Percentiles rank a stretch among this genome's conserved stretches.
phyloP scores from a whole-genome alignment of 1,140 invertebrate species.

The Apis mellifera region DNA sequence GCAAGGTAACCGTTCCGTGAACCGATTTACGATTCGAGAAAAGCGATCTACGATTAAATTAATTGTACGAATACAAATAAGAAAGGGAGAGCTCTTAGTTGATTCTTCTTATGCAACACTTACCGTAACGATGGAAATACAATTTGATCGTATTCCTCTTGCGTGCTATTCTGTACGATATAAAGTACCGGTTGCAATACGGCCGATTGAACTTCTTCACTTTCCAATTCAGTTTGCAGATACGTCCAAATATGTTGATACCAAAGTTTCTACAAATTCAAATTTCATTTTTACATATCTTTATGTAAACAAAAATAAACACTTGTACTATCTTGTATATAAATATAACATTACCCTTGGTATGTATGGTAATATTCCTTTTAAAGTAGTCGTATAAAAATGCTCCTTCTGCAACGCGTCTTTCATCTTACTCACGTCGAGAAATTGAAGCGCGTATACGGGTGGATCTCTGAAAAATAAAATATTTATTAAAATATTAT shows the following conservation, averaged over 20 bases:
- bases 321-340: not conserved
- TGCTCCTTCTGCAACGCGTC: conserved; percentile 93
- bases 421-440: conserved; percentile 96
- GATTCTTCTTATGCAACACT: conserved; percentile 48
- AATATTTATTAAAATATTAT: too few relatives aligned
- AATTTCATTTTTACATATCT: not conserved
- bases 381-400: conserved; percentile 93
- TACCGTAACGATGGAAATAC: conserved; percentile 92
- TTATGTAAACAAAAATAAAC: too few relatives aligned
- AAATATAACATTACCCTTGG: conserved; percentile 87
- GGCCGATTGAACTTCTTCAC: conserved; percentile 92
- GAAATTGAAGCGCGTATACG: conserved; percentile 93
- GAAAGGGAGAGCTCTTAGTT: not conserved
- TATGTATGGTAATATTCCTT: conserved; percentile 93
- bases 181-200: conserved; percentile 94
- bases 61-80: not conserved
- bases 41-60: conserved; percentile 82
- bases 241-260: conserved; percentile 97
- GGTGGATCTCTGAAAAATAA: conserved; percentile 88
- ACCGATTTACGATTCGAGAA: conserved; percentile 93
- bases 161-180: conserved; percentile 91
- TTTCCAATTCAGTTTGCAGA: conserved; percentile 91
- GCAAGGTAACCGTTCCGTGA: conserved; percentile 93
- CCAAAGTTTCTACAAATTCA: conserved; percentile 92
- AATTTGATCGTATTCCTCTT: conserved; percentile 91